Evolutionary conservation across 2,888 invertebrate species (phyloP).

Genomic region (Phasia obesa): DNA sequence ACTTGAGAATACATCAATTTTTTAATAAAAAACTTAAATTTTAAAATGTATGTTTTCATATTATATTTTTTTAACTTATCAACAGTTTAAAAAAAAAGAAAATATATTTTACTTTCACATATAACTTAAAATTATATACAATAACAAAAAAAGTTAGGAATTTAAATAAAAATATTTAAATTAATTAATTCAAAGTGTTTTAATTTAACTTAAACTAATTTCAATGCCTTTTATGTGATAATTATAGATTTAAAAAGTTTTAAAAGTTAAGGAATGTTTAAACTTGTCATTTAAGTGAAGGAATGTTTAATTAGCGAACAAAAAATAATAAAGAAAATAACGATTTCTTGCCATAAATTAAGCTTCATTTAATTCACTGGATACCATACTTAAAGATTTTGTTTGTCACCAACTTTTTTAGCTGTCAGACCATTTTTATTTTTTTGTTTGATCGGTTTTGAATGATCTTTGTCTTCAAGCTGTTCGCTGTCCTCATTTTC

Average conservation of each 20-base stretch:
- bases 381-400: conserved; percentile 48
- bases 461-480: conserved; percentile 16
- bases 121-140: not conserved
- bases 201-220: not conserved
- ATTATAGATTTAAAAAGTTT: conserved; percentile 38
- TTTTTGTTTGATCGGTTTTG: no score
- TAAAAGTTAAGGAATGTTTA: conserved; percentile 50
- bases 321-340: not conserved
- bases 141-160: conserved; percentile 3
- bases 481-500: conserved; percentile 20
- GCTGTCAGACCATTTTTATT: conserved; percentile 30
- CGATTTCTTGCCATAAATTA: no score
- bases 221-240: conserved; percentile 37
- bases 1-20: no score
- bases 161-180: conserved; percentile 3
- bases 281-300: conserved; percentile 29
- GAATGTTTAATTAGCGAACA: conserved; percentile 49
- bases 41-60: conserved; percentile 3
- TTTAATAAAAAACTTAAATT: no score
- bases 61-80: conserved; percentile 20
- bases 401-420: conserved; percentile 28
- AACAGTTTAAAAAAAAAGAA: conserved; percentile 4
- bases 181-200: not conserved
- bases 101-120: conserved; percentile 11
- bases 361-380: conserved; percentile 63